Evolutionary conservation across 2,113 vertebrate genomes (phyloP).

Genomic region (Alces alces): DNA sequence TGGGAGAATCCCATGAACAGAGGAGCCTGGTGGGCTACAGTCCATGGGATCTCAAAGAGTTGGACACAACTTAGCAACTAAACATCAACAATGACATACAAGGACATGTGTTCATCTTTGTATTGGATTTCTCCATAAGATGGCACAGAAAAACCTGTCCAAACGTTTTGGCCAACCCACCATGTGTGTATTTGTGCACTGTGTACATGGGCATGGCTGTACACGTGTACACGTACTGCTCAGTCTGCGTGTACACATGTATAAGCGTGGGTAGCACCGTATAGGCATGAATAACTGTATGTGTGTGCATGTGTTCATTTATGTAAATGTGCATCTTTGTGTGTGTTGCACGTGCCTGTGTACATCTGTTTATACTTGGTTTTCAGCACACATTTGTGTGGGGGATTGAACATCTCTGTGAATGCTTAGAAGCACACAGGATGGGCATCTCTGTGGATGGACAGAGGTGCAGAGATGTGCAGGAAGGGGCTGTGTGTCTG

Average conservation of each 20-base stretch:
- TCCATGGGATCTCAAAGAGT: neutral
- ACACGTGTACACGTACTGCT: rapidly evolving
- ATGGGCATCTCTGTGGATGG: rapidly evolving
- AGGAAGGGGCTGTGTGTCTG: rapidly evolving
- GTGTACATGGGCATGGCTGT: neutral
- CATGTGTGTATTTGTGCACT: rapidly evolving
- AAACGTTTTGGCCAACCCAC: neutral
- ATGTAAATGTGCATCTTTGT: rapidly evolving
- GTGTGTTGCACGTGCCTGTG: rapidly evolving
- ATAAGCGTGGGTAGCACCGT: rapidly evolving
- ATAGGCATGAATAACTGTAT: rapidly evolving
- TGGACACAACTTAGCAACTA: neutral
- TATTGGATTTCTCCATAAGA: neutral
- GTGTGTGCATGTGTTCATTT: rapidly evolving
- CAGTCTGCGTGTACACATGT: rapidly evolving
- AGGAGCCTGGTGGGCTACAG: neutral
- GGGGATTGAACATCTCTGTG: neutral
- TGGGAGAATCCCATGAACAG: neutral
- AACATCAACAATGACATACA: neutral
- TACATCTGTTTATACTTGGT: neutral
- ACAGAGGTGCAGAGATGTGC: rapidly evolving
- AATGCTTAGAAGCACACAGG: rapidly evolving
- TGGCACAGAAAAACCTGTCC: neutral
- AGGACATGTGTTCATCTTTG: rapidly evolving
- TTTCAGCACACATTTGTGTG: neutral